A percentile compares a stretch with the other conserved stretches of the same genome.
phyloP scores from a whole-genome alignment of 2,797 vertebrate genomes.

The Eupleurogrammus muticus region DNA sequence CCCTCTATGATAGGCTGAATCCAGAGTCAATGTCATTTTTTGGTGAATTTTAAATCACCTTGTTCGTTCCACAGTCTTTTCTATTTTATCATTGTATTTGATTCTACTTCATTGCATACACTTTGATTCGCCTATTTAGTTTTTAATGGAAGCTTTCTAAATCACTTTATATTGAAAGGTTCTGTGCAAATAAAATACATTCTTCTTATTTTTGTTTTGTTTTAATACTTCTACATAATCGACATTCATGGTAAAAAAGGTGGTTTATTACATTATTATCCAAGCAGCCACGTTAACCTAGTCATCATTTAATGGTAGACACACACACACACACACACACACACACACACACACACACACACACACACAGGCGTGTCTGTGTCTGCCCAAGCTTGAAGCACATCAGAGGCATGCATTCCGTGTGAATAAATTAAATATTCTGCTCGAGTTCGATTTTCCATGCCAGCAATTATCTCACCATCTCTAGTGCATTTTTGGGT shows the following conservation, averaged over 20 bases:
- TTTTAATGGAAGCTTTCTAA: background rate
- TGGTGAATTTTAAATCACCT: background rate
- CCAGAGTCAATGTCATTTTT: background rate
- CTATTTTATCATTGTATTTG: background rate
- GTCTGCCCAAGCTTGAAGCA: too few species aligned
- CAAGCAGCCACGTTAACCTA: too few species aligned
- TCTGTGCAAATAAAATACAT: background rate
- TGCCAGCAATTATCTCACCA: too few species aligned
- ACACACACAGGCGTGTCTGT: too few species aligned
- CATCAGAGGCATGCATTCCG: too few species aligned
- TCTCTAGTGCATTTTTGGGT: too few species aligned
- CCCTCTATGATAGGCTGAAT: background rate
- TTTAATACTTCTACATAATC: constrained; percentile 3
- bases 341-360: too few species aligned
- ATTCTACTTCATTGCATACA: background rate
- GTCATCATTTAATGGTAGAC: too few species aligned
- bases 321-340: too few species aligned
- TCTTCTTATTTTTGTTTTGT: background rate
- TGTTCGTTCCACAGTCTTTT: background rate
- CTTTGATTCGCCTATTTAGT: background rate
- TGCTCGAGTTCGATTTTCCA: too few species aligned
- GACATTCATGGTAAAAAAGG: background rate
- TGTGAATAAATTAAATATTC: too few species aligned
- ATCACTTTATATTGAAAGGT: background rate
- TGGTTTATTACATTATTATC: too few species aligned